Conservation (phyloP, 2,888 invertebrate genomes). For the Microchrysa polita region DNA sequence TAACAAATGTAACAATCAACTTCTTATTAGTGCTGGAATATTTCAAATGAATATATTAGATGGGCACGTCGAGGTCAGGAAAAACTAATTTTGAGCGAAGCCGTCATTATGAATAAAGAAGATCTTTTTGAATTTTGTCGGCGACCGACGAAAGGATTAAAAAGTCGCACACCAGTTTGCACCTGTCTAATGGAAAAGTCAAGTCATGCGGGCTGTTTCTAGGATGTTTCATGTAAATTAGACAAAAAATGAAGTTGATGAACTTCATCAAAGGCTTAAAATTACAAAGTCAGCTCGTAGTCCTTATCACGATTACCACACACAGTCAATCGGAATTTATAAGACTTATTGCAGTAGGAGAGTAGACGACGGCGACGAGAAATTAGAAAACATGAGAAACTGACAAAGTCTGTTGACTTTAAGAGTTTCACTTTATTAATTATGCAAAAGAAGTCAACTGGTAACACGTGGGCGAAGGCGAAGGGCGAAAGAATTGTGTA, state of each 20-base stretch:
- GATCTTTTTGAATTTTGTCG: background rate
- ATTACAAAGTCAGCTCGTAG: background rate
- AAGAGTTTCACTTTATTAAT: slow-evolving; percentile 29
- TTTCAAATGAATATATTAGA: slow-evolving; percentile 24
- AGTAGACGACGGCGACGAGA: too few species aligned
- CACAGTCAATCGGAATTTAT: slow-evolving; percentile 11
- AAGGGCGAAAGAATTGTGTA: too few species aligned
- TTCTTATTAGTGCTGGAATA: slow-evolving; percentile 36
- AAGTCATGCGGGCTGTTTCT: slow-evolving; percentile 19
- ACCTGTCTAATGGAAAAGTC: slow-evolving; percentile 40
- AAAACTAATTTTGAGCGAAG: slow-evolving; percentile 4
- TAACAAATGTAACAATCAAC: slow-evolving; percentile 43
- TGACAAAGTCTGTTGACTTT: background rate
- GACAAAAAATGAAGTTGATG: too few species aligned
- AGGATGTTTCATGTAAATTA: slow-evolving; percentile 33
- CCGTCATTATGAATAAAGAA: background rate
- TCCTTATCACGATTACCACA: slow-evolving; percentile 34
- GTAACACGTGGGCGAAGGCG: too few species aligned
- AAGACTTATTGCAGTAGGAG: slow-evolving; percentile 20
- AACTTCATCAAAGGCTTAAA: slow-evolving; percentile 7
- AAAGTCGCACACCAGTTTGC: slow-evolving; percentile 15
- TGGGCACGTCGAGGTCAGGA: background rate
- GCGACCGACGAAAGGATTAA: slow-evolving; percentile 32
- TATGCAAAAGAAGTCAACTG: slow-evolving; percentile 16
- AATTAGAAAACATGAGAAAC: slow-evolving; percentile 35